Percentiles rank a stretch among this genome's conserved stretches.
Conservation (phyloP, 2,113 vertebrate genomes). For the Strix uralensis region DNA sequence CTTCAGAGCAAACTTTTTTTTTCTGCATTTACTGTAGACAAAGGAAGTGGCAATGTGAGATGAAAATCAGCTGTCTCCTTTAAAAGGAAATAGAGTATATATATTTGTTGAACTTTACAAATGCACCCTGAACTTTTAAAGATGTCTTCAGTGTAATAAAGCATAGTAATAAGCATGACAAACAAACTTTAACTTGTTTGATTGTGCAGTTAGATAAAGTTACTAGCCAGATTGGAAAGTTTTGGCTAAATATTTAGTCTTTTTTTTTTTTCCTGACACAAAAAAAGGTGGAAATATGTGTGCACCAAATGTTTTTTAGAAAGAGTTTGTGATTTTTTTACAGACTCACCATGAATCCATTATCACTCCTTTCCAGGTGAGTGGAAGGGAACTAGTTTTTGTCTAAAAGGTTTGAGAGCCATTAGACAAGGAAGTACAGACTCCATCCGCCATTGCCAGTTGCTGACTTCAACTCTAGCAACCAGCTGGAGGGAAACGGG, state of each 20-base stretch:
- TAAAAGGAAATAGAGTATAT: background rate
- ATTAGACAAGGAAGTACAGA: background rate
- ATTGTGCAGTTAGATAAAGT: background rate
- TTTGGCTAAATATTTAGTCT: background rate
- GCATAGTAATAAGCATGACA: background rate
- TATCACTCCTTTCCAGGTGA: background rate
- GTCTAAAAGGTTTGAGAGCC: background rate
- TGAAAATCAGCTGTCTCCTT: background rate
- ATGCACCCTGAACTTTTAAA: background rate
- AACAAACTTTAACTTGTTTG: background rate
- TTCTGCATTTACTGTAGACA: too few species aligned
- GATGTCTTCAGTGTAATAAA: background rate
- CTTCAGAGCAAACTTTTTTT: background rate
- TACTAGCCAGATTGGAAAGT: background rate
- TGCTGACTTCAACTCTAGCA: background rate
- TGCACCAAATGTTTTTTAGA: background rate
- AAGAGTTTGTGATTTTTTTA: background rate
- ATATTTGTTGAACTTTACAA: background rate
- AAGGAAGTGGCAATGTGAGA: background rate
- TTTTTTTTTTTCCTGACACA: background rate
- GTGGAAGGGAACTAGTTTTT: background rate
- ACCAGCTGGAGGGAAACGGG: background rate
- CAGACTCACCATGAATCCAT: background rate
- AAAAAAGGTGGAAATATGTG: background rate
- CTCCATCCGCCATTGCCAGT: background rate